These are phyloP conservation scores for Chloropsis hardwickii DNA, from an alignment of 2,113 vertebrate species.

Conservation along the genomic window DNA sequence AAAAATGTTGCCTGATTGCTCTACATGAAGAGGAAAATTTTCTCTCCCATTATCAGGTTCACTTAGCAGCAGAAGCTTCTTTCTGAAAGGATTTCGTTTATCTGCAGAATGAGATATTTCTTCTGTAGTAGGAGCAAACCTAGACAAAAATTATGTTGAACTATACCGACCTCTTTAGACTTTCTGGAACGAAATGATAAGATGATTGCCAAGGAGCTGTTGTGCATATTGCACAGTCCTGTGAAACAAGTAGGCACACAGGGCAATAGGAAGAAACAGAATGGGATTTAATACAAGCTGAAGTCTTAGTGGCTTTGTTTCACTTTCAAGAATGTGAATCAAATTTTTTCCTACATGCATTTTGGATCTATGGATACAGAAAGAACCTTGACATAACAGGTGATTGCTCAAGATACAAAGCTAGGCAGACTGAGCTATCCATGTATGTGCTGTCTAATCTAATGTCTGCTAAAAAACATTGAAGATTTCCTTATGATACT, in stretches of 20 bases:
- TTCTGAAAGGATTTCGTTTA: not conserved
- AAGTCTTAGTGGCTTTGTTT: not conserved
- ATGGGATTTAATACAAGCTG: not conserved
- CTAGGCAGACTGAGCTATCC: not conserved
- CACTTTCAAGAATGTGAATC: not conserved
- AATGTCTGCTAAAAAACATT: not conserved
- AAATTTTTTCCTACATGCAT: not conserved
- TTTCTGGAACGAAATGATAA: constrained; percentile 13
- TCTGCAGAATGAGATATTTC: not conserved
- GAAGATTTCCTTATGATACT: not conserved
- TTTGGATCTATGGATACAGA: not conserved
- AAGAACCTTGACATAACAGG: not conserved
- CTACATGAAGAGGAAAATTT: not conserved
- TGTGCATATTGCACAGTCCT: not conserved
- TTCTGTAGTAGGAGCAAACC: not conserved
- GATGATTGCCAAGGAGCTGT: not conserved
- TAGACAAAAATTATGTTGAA: not conserved
- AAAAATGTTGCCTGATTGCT: not conserved
- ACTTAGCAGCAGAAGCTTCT: not conserved
- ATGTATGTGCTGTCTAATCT: not conserved
- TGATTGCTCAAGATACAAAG: not conserved
- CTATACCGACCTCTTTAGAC: not conserved
- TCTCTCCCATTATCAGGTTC: not conserved
- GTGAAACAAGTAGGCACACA: not conserved
- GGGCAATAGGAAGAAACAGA: not conserved